Conservation (phyloP, 2,888 invertebrate species). For the Yponomeuta plumbellus region DNA sequence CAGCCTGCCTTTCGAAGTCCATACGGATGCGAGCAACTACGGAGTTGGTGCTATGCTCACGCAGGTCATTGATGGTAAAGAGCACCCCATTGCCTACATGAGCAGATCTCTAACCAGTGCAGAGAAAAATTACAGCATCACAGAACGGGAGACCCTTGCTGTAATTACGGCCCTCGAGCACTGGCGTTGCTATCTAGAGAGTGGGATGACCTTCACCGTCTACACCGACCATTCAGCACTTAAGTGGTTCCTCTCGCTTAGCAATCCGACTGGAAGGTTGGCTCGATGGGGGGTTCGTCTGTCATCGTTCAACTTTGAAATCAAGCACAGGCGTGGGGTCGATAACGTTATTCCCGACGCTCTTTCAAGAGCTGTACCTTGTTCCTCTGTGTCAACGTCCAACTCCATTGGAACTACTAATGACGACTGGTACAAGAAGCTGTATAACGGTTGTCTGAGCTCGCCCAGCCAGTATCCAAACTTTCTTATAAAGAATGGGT, state of each 20-base stretch:
- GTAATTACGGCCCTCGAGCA: conserved; percentile 30
- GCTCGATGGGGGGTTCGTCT: conserved; percentile 17
- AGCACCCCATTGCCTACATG: conserved; percentile 23
- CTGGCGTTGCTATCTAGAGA: conserved; percentile 31
- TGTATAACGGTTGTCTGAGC: conserved; percentile 16
- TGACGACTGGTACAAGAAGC: conserved; percentile 21
- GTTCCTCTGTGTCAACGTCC: conserved; percentile 15
- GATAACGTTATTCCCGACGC: conserved; percentile 19
- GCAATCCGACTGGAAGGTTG: conserved; percentile 14
- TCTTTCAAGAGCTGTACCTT: conserved; percentile 21
- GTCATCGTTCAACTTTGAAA: conserved; percentile 15
- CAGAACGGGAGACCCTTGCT: conserved; percentile 32
- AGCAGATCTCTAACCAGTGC: conserved; percentile 24
- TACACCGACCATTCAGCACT: conserved; percentile 25
- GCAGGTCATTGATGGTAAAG: conserved; percentile 16
- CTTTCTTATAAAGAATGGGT: conserved; percentile 13
- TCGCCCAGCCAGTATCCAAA: conserved; percentile 13
- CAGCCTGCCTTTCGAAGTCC: conserved; percentile 15
- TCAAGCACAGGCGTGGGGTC: conserved; percentile 14
- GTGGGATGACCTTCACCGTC: conserved; percentile 25
- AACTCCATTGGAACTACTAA: conserved; percentile 10
- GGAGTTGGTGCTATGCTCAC: conserved; percentile 19
- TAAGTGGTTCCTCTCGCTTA: conserved; percentile 23
- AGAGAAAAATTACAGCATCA: conserved; percentile 18
- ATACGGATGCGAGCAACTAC: conserved; percentile 16